These are phyloP conservation scores for Chlorops oryzae DNA, from an alignment of 1,140 invertebrate species.

Conservation along the genomic window DNA sequence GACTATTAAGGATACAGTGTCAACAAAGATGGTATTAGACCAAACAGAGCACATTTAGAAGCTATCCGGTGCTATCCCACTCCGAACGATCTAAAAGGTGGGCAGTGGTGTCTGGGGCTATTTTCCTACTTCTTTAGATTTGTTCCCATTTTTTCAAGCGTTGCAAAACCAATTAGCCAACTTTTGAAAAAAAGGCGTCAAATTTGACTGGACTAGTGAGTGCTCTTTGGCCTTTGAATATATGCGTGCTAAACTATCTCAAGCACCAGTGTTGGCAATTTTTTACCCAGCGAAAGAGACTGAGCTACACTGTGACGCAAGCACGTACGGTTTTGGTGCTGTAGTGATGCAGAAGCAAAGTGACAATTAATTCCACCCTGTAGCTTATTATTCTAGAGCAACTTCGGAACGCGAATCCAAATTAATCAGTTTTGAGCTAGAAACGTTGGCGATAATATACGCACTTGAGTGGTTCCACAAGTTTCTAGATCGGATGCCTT, in stretches of 20 bases:
- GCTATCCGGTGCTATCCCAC: neutral
- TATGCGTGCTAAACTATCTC: no score
- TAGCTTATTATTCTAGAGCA: slow-evolving; percentile 43
- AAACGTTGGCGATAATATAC: slow-evolving; percentile 50
- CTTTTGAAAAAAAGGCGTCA: slow-evolving; percentile 1
- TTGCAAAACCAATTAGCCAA: neutral
- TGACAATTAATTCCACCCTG: no score
- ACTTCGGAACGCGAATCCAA: slow-evolving; percentile 45
- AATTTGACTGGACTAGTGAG: no score
- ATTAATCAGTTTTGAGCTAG: slow-evolving; percentile 49
- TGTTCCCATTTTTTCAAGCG: neutral
- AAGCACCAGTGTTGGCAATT: slow-evolving; percentile 16
- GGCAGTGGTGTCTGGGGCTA: no score
- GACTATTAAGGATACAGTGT: slow-evolving; percentile 25
- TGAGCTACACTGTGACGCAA: slow-evolving; percentile 26
- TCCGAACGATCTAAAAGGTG: neutral
- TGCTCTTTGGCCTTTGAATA: no score
- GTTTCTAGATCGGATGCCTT: slow-evolving; percentile 49
- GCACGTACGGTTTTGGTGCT: slow-evolving; percentile 28
- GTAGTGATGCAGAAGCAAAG: no score
- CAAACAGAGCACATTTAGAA: neutral
- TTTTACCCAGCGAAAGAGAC: slow-evolving; percentile 16
- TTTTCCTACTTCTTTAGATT: neutral
- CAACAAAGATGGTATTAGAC: slow-evolving; percentile 19
- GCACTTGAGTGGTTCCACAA: slow-evolving; percentile 49